phyloP scores from a whole-genome alignment of 2,888 invertebrate species.

The Metellina segmentata region DNA sequence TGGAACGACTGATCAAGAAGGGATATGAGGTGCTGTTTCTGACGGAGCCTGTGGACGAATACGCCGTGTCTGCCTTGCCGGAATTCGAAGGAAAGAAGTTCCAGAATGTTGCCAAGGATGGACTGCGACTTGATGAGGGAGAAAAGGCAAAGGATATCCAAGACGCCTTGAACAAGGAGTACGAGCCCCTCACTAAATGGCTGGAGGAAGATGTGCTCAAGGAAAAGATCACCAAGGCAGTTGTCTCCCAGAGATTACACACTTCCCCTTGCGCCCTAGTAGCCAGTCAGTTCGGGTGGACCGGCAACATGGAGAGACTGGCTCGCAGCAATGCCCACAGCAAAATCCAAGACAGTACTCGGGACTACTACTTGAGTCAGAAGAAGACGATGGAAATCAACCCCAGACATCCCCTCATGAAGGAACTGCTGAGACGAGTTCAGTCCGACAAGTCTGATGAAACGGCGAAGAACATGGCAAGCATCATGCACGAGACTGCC shows the following conservation, averaged over 20 bases:
- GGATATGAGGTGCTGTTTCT: conserved; percentile 97
- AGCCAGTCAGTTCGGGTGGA: conserved; percentile 98
- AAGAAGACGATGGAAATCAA: conserved; percentile 99
- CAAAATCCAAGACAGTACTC: conserved; percentile 94
- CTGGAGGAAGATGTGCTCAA: conserved; percentile 90
- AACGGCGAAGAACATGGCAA: conserved; percentile 90
- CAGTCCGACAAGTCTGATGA: conserved; percentile 88
- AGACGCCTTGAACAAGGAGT: conserved; percentile 88
- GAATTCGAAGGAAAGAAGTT: conserved; percentile 99
- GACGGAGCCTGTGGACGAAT: conserved; percentile 98
- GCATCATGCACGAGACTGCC: conserved; percentile 95
- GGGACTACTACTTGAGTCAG: conserved; percentile 92
- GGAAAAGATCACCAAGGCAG: conserved; percentile 89
- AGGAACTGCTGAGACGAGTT: conserved; percentile 92
- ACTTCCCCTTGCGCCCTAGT: conserved; percentile 97
- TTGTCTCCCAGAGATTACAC: conserved; percentile 92
- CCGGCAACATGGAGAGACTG: conserved; percentile 99
- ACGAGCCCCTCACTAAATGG: conserved; percentile 95
- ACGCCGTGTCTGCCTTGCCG: conserved; percentile 96
- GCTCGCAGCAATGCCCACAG: conserved; percentile 97
- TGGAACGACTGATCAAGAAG: conserved; percentile 93
- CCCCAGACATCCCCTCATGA: conserved; percentile 96
- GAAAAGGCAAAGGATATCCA: conserved; percentile 87
- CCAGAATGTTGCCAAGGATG: conserved; percentile 99
- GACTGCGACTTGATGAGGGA: conserved; percentile 89